These are phyloP conservation scores for Smithornis capensis DNA, from an alignment of 2,113 vertebrate species.

Conservation along the genomic window DNA sequence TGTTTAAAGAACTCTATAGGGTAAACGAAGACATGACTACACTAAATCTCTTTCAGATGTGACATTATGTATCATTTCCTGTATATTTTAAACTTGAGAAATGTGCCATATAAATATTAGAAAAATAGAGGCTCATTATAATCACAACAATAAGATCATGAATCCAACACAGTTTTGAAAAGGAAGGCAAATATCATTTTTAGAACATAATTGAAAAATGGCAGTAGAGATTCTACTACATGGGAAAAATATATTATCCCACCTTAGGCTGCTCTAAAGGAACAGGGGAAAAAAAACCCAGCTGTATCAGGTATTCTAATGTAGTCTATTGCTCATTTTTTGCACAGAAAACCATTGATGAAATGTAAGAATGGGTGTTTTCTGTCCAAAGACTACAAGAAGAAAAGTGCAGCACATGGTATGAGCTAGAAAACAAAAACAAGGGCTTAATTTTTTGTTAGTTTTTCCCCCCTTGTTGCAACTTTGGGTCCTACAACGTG, in stretches of 20 bases:
- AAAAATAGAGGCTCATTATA: not conserved
- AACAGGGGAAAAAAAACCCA: not conserved
- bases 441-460: not conserved
- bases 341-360: not conserved
- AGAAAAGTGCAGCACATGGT: not conserved
- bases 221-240: not conserved
- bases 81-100: not conserved
- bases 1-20: not conserved
- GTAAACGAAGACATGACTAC: not conserved
- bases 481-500: not conserved
- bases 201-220: not conserved
- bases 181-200: not conserved
- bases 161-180: not conserved
- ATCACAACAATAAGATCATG: not conserved
- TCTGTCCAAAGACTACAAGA: not conserved
- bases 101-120: not conserved
- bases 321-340: not conserved
- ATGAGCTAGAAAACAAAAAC: not conserved
- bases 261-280: not conserved
- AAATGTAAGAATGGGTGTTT: not conserved
- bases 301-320: not conserved
- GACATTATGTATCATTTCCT: not conserved
- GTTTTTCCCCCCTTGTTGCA: not conserved
- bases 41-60: not conserved
- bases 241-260: not conserved